Percentiles rank a stretch among this genome's conserved stretches.
Evolutionary conservation across 2,797 vertebrate species (phyloP).

Genomic region (Hephaestus fuliginosus): DNA sequence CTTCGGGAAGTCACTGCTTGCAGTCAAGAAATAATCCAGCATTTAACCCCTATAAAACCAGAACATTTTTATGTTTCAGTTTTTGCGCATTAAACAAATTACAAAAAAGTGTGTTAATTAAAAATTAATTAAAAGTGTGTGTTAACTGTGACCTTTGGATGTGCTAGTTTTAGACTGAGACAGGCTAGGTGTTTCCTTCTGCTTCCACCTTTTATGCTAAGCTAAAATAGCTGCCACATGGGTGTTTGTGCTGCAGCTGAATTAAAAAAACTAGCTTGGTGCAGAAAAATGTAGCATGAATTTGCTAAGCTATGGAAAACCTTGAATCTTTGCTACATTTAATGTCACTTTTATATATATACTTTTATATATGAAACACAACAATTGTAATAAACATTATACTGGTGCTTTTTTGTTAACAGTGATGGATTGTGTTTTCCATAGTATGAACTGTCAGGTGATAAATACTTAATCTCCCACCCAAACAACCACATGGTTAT

Average conservation of each 20-base stretch:
- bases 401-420: background rate
- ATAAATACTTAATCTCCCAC: slow-evolving; percentile 3
- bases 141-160: background rate
- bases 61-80: background rate
- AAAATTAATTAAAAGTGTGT: no score
- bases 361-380: background rate
- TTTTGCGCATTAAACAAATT: background rate
- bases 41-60: background rate
- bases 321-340: background rate
- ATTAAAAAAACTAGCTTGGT: background rate
- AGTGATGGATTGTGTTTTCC: background rate
- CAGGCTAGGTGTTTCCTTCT: background rate
- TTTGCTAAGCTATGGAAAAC: background rate
- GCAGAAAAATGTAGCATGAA: background rate
- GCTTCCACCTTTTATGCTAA: background rate
- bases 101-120: background rate
- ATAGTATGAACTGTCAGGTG: background rate
- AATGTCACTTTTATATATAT: background rate
- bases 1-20: background rate
- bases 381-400: background rate
- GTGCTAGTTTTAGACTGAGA: background rate
- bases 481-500: slow-evolving; percentile 3
- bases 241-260: background rate
- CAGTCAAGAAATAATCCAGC: no score
- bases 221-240: background rate